Percentiles rank a stretch among this genome's conserved stretches.
Conservation (phyloP, 1,140 invertebrate species). For the Lepidurus packardi region DNA sequence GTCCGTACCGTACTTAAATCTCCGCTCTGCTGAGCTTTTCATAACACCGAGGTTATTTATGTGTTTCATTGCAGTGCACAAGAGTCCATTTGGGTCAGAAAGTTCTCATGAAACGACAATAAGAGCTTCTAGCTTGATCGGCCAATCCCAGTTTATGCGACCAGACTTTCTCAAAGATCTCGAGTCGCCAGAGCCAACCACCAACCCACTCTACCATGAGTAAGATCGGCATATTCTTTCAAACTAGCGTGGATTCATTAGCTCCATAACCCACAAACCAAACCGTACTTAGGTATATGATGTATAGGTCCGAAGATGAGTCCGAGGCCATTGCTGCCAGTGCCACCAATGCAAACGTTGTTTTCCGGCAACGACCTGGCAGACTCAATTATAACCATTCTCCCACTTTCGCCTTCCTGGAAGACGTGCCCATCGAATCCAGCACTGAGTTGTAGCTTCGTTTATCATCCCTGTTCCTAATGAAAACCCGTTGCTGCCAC, state of each 20-base stretch:
- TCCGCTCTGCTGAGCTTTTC: not conserved
- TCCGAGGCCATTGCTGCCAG: not conserved
- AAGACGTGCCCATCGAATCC: not conserved
- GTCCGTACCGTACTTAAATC: not conserved
- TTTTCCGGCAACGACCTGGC: constrained; percentile 4
- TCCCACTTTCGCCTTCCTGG: not conserved
- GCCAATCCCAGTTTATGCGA: not conserved
- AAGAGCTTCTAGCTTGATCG: not conserved
- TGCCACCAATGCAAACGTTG: not conserved
- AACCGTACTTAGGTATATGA: not conserved
- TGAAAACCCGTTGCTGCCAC: too few relatives aligned
- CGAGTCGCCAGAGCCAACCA: not conserved
- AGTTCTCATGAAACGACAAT: constrained; percentile 1
- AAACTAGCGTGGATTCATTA: too few relatives aligned
- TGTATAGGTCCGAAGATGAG: constrained; percentile 9
- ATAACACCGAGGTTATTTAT: not conserved
- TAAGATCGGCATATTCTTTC: not conserved
- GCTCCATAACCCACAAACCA: not conserved
- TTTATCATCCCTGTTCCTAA: too few relatives aligned
- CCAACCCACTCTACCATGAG: not conserved
- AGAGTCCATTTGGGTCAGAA: constrained; percentile 14
- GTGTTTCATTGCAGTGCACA: not conserved
- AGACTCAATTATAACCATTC: constrained; percentile 3
- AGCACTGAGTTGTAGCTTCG: not conserved
- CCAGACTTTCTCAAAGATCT: constrained; percentile 13